phyloP scores from a whole-genome alignment of 2,797 vertebrate genomes.

The Poecilia gillii region DNA sequence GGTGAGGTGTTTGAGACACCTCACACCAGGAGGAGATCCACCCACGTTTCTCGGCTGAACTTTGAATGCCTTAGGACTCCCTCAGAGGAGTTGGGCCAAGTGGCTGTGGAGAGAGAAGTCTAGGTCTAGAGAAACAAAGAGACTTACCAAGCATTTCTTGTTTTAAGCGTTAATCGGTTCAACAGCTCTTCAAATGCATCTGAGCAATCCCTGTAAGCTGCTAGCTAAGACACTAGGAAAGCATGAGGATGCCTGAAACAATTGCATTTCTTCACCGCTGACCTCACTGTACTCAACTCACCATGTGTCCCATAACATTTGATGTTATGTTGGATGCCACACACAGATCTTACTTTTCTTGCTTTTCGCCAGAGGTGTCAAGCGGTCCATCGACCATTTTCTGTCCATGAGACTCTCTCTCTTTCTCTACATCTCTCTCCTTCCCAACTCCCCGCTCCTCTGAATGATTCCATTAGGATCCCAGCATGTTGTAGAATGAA shows the following conservation, averaged over 20 bases:
- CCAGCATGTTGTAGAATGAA: slow-evolving; percentile 45
- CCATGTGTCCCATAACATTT: neutral
- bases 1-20: neutral
- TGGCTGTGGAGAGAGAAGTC: too few relatives aligned
- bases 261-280: slow-evolving; percentile 1
- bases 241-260: neutral
- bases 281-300: slow-evolving; percentile 17
- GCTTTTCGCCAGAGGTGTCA: slow-evolving; percentile 37
- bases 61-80: neutral
- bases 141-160: too few relatives aligned
- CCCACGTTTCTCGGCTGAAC: neutral
- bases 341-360: slow-evolving; percentile 5
- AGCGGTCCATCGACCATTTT: slow-evolving; percentile 26
- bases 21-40: neutral
- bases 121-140: too few relatives aligned
- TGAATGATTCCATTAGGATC: slow-evolving; percentile 65
- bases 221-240: neutral
- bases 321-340: slow-evolving; percentile 8
- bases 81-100: neutral
- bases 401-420: slow-evolving; percentile 9
- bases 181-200: neutral
- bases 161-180: too few relatives aligned
- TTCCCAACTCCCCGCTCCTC: slow-evolving; percentile 5
- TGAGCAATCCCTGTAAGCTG: neutral
- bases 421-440: neutral